phyloP scores from a whole-genome alignment of 2,797 vertebrate species.

The Eospalax fontanierii region DNA sequence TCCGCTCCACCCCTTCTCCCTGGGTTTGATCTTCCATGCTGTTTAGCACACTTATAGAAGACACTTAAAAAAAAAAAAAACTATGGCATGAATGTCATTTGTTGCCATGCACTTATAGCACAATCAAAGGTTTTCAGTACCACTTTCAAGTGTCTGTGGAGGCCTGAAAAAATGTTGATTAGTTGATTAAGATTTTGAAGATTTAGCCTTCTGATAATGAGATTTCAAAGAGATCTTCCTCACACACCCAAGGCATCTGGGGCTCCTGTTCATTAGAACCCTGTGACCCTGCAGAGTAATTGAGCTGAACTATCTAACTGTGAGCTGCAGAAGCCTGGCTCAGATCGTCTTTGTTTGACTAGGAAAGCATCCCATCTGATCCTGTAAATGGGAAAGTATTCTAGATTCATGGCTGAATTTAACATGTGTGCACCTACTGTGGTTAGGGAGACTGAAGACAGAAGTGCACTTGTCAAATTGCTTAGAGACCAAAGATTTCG shows the following conservation, averaged over 20 bases:
- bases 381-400: not conserved
- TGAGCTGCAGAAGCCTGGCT: not conserved
- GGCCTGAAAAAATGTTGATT: not conserved
- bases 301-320: slow-evolving; percentile 1
- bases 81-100: not conserved
- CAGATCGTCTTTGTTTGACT: not conserved
- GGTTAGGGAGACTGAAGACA: not conserved
- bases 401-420: slow-evolving; percentile 9
- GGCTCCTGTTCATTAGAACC: not conserved
- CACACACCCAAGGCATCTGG: not conserved
- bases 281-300: not conserved
- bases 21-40: not conserved
- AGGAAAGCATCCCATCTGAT: not conserved
- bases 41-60: not conserved
- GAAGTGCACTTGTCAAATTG: not conserved
- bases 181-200: not conserved
- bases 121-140: not conserved
- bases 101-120: not conserved
- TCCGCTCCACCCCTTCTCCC: not conserved
- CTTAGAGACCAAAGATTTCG: not conserved
- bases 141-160: not conserved
- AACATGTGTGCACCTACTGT: not conserved
- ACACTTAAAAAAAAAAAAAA: too few relatives aligned
- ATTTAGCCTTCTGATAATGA: slow-evolving; percentile 7
- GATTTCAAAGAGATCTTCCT: not conserved